Conservation (phyloP, 2,113 vertebrate species). For the Catagonus wagneri region DNA sequence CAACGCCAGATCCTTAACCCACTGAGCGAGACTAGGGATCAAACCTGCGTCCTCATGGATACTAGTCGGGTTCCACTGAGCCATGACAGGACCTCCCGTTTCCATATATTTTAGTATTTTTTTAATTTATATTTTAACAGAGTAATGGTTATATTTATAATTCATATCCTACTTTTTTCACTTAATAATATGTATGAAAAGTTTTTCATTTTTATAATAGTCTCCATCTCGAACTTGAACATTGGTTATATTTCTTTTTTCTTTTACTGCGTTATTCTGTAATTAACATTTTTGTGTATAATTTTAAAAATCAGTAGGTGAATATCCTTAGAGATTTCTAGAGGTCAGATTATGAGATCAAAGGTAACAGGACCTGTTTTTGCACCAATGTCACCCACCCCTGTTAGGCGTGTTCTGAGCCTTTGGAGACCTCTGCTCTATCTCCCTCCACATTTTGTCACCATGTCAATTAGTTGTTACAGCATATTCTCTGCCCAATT, state of each 20-base stretch:
- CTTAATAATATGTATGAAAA: not conserved
- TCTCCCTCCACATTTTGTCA: not conserved
- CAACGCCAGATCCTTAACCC: too few relatives aligned
- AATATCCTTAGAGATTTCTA: not conserved
- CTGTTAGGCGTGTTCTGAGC: fast-evolving
- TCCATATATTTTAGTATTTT: not conserved
- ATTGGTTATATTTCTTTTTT: not conserved
- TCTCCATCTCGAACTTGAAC: not conserved
- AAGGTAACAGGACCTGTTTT: not conserved
- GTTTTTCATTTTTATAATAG: not conserved
- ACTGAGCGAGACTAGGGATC: too few relatives aligned
- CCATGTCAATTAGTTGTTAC: not conserved
- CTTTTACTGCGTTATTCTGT: not conserved
- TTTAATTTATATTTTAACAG: not conserved
- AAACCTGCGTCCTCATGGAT: too few relatives aligned
- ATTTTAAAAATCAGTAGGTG: not conserved
- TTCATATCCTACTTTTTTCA: not conserved
- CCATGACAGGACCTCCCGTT: too few relatives aligned
- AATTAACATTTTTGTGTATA: not conserved
- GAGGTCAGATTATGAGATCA: not conserved
- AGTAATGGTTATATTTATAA: not conserved
- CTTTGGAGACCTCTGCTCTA: not conserved
- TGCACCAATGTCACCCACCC: not conserved
- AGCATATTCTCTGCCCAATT: not conserved
- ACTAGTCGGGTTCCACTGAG: too few relatives aligned